Conservation (phyloP, 2,888 invertebrate genomes). For the Metacarcinus magister region DNA sequence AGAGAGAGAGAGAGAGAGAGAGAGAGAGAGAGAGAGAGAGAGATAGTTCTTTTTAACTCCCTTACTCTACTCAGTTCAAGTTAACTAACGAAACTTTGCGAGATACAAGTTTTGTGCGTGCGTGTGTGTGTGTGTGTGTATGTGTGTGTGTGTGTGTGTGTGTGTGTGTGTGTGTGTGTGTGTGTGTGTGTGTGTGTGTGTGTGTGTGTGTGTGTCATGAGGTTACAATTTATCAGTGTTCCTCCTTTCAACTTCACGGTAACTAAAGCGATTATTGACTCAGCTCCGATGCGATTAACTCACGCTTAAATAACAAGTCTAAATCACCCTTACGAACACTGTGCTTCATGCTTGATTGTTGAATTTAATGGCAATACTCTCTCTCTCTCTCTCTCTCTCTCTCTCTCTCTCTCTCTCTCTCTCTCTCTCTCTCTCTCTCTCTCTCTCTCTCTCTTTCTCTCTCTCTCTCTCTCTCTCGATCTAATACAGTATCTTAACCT, state of each 20-base stretch:
- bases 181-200: neutral
- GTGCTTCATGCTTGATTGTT: too few species aligned
- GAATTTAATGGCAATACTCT: neutral
- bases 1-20: conserved; percentile 26
- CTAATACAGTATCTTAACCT: too few species aligned
- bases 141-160: too few species aligned
- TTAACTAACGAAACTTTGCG: neutral
- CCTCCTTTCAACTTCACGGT: neutral
- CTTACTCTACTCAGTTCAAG: neutral
- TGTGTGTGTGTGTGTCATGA: neutral
- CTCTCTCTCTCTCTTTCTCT: too few species aligned
- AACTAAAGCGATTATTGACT: neutral
- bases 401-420: too few species aligned
- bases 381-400: too few species aligned
- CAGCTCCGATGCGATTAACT: too few species aligned
- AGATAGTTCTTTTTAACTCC: neutral
- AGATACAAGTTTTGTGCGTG: neutral
- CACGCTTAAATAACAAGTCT: too few species aligned
- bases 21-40: conserved; percentile 1
- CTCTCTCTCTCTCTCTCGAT: too few species aligned
- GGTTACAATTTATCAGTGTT: neutral
- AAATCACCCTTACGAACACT: too few species aligned
- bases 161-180: neutral
- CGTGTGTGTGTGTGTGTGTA: too few species aligned
- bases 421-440: too few species aligned